These are phyloP conservation scores for Pelobates fuscus DNA, from an alignment of 2,113 vertebrate genomes.

Conservation along the genomic window DNA sequence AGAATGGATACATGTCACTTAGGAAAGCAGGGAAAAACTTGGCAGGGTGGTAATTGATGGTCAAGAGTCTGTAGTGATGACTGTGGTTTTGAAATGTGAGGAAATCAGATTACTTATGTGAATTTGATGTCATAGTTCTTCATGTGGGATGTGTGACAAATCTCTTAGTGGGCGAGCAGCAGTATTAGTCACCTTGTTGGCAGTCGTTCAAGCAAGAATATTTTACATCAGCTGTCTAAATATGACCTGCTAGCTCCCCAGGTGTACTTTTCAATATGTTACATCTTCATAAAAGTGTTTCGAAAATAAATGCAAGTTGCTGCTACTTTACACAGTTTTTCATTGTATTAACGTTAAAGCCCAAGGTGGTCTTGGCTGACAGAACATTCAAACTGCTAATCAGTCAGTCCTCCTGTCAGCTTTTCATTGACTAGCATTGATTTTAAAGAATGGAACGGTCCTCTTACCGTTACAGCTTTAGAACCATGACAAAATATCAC, in stretches of 20 bases:
- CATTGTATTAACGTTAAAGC: no score
- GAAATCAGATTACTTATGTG: constrained; percentile 1
- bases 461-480: no score
- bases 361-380: no score
- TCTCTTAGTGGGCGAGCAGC: background rate
- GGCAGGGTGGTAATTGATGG: no score
- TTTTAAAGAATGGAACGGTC: no score
- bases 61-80: background rate
- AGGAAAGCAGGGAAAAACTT: no score
- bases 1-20: background rate
- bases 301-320: no score
- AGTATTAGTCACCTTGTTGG: constrained; percentile 1
- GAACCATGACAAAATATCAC: no score
- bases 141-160: constrained; percentile 1
- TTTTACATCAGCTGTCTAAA: background rate
- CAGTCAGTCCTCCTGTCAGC: no score
- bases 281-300: background rate
- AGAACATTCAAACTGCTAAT: no score
- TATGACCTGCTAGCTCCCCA: background rate
- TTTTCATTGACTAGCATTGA: no score
- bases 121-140: background rate
- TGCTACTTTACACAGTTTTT: no score
- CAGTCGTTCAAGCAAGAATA: background rate
- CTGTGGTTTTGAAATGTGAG: background rate
- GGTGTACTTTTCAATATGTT: background rate